Evolutionary conservation across 2,888 invertebrate genomes (phyloP), one percentile per base, ranked within the genome.

Genomic region (Neocrepidodera transversa): DNA sequence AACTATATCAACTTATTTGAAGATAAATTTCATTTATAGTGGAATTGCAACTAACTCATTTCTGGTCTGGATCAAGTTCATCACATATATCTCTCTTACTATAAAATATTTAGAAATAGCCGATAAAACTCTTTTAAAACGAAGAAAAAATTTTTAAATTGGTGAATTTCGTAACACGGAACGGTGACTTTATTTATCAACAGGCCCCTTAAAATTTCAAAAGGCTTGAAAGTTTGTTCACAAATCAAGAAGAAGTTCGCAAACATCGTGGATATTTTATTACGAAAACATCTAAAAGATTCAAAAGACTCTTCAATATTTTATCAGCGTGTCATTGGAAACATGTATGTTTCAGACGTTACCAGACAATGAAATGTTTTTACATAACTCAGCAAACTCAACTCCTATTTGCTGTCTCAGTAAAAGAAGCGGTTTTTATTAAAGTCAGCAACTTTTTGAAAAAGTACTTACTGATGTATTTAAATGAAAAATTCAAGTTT

Each of bases 241-340:
- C 58, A 51, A 51, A 58, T 58, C 58, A 51, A 58, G 58, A 45
- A 26, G 32, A 43, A 57, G 26, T 58, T 58, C 43, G 14, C 48
- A 45, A 50, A 51, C 51, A 51, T 50, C 36, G 16, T 58, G 51
- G 45, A 51, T 45, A 38, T 58, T 58, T 58, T 23, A 45, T 58
- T 35, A 51, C 43, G 32, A 16, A 43, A 43, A 45, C 45, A 51
- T 43, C 26, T 57, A 30, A 45, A 45, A 58, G 16, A 58, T 58
- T 51, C 51, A 58, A 45, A 23, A 17, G 11, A 7, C n/a, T 36
- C 10, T 32, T 53, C 20, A 45, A 54, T 45, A 45, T 54, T 54
- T 54, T 54, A 54, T 47, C 11, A 32, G 32, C 11, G 23, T 35
- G 54, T 54, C 47, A 54, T 54, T 54, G 54, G 45, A 16, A 54